Evolutionary conservation across 2,888 invertebrate genomes (phyloP).

Genomic region (Mechanitis mazaeus): DNA sequence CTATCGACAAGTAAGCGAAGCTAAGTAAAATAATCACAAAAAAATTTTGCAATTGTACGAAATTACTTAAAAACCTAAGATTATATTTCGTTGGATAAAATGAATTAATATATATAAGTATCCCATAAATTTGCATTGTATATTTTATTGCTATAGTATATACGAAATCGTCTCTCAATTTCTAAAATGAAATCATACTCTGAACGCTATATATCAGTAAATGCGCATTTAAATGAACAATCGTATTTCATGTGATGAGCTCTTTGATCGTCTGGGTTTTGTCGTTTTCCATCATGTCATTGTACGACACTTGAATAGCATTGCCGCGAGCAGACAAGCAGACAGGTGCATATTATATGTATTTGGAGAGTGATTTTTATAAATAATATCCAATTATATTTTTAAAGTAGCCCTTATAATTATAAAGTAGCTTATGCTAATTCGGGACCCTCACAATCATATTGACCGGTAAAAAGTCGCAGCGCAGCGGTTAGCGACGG

Average conservation of each 20-base stretch:
- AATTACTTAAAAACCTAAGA: too few species aligned
- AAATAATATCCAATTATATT: conserved; percentile 12
- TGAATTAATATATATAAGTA: too few species aligned
- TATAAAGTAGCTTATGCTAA: neutral
- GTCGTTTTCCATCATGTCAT: conserved; percentile 31
- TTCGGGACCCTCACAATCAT: conserved; percentile 23
- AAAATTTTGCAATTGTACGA: too few species aligned
- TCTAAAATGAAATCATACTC: conserved; percentile 4
- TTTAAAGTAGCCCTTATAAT: neutral
- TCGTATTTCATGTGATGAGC: conserved; percentile 20
- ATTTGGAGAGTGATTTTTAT: conserved; percentile 24
- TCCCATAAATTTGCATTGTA: too few species aligned
- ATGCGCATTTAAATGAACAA: conserved; percentile 16
- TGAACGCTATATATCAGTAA: conserved; percentile 16
- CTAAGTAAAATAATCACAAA: too few species aligned
- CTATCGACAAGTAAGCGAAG: too few species aligned
- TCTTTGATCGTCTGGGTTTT: conserved; percentile 30
- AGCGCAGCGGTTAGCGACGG: conserved; percentile 60
- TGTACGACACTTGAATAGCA: conserved; percentile 35
- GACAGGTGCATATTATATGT: conserved; percentile 21
- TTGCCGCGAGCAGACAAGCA: conserved; percentile 21
- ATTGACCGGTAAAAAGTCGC: conserved; percentile 35
- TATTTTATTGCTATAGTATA: too few species aligned
- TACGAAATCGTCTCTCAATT: neutral
- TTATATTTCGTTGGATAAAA: too few species aligned